Base-by-base conservation (phyloP, 2,797 vertebrate genomes). In the Enteromius mattozi region DNA sequence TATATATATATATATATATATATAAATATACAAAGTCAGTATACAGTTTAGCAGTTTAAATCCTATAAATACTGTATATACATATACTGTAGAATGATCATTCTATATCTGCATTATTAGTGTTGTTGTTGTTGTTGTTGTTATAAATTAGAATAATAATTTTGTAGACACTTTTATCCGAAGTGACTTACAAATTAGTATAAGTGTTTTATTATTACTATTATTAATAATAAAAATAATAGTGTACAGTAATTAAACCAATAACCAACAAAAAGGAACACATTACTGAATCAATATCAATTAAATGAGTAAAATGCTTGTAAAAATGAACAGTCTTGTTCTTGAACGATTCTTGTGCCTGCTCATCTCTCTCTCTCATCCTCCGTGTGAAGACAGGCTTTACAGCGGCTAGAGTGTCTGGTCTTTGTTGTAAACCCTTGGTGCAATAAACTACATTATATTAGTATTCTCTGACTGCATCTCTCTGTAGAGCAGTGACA, bases 391-490 rank as follows among this genome's bases (percentile, higher is more conserved):
- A 45, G 68, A 27, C 14, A 54, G 68, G 17, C 51, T 61, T 61
- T n/a, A 40, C 49, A 76, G 49, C 1, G 56, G 30, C 33, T 4
- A 56, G 37, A 72, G 27, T 47, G 27, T 72, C 69, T 19, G 17
- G 24, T 81, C 35, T 72, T 21, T 71, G 42, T 72, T 72, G 27
- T 81, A 63, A 82, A 74, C 54, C 54, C 40, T 42, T 24, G 56
- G 69, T 6, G 40, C 54, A 82, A 82, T 63, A 82, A 82, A 82
- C 80, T 16, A 33, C 19, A 81, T 16, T 49, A 45, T 74, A 82
- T 82, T 81, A 74, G 80, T 82, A 82, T 82, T 82, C 80, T 35
- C 24, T 63, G 40, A 82, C 24, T 61, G 68, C 24, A 35, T 3
- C 24, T 40, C 27, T 47, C 51, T 3, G 68, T 81, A 61, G 37